Evolutionary conservation across 2,888 invertebrate species (phyloP), one percentile per base, ranked within the genome.

Genomic region (Yponomeuta evonymella): DNA sequence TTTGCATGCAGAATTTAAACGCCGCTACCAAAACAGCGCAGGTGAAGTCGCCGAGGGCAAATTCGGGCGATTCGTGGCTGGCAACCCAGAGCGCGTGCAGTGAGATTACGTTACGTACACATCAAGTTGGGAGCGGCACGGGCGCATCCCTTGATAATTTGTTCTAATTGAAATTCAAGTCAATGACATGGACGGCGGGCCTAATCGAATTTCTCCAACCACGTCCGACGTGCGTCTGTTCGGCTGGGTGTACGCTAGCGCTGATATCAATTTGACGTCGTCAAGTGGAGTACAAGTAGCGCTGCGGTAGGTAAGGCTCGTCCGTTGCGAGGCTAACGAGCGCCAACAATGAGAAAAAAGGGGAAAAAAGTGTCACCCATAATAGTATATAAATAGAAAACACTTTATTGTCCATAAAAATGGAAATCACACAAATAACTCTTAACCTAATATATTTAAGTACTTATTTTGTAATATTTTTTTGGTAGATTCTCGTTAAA

Each of bases 121-220:
- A 90, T 90, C 90, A 87, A 89, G 90, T 91, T 91, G 66, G 62
- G 71, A 69, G 23, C 86, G 82, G 82, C 77, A 82, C 81, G 80
- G 51, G 79, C 83, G 83, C 83, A 87, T 91, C 91, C 92, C 91
- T 93, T 93, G 92, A 88, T 91, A 91, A 91, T 92, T 89, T 90
- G 90, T 90, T 89, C 90, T 94, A 94, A 94, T 94, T 94, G 94
- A 94, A 94, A 94, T 94, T 94, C 94, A 92, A 94, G 93, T 94
- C 94, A 93, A 93, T 93, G 93, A 92, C 93, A 90, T 93, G 92
- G 88, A 86, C 89, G 90, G 86, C 88, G 85, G 86, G 78, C 85
- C 87, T 93, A 93, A 93, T 93, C 90, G 88, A 93, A 90, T 93
- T 88, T 84, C 85, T 82, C 78, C 79, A 81, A 82, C 82, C 82